Evolutionary conservation across 2,888 invertebrate genomes (phyloP).

Genomic region (Altica lythri): DNA sequence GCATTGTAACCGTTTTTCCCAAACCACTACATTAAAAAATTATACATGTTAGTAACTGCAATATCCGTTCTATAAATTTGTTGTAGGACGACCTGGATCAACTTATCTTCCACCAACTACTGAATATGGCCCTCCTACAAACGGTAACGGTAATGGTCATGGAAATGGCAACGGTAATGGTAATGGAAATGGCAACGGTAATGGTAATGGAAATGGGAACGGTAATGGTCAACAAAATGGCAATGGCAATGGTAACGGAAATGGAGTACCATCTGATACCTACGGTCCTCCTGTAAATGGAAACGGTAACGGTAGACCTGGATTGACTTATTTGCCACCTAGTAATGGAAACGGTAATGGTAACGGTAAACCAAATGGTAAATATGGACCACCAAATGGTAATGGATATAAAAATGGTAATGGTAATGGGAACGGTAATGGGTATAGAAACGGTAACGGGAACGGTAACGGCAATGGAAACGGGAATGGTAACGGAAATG

Average conservation of each 20-base stretch:
- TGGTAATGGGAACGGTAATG: constrained; percentile 16
- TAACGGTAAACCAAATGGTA: constrained; percentile 32
- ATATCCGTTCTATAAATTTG: no score
- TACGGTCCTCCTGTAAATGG: no score
- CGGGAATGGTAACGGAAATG: constrained; percentile 39
- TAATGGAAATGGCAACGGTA: constrained; percentile 23
- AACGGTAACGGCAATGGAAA: constrained; percentile 37
- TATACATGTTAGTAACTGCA: no score
- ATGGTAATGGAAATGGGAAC: constrained; percentile 39
- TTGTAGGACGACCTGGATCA: constrained; percentile 18
- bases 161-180: constrained; percentile 27
- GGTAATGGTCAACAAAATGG: constrained; percentile 32
- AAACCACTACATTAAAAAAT: no score
- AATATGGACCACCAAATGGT: constrained; percentile 25
- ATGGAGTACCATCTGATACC: no score
- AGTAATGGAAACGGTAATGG: constrained; percentile 34
- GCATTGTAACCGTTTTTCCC: no score
- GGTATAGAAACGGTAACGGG: constrained; percentile 18
- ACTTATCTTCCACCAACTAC: constrained; percentile 16
- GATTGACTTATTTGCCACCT: constrained; percentile 14
- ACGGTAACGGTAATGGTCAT: constrained; percentile 34
- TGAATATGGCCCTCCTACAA: constrained; percentile 15
- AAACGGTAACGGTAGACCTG: constrained; percentile 24
- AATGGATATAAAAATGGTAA: constrained; percentile 35
- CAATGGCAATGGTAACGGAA: constrained; percentile 31